Conservation (phyloP, 92 coral and sea anemone genomes). For the Blastomussa wellsi region DNA sequence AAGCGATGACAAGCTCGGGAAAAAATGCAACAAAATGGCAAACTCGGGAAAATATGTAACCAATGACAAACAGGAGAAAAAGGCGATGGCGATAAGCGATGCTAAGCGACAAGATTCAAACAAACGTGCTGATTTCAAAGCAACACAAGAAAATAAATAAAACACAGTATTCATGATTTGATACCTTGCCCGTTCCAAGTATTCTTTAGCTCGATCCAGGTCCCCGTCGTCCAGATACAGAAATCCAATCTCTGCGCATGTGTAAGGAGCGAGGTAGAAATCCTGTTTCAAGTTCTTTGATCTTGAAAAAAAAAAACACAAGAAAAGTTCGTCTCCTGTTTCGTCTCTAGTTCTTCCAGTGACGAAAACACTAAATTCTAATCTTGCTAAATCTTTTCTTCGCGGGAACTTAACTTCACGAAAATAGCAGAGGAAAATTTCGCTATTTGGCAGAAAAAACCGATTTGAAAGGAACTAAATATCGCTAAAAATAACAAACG, state of each 20-base stretch:
- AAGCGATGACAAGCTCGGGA: not conserved
- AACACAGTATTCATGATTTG: not conserved
- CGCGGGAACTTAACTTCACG: too few species aligned
- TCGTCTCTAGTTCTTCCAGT: not conserved
- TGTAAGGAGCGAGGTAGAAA: constrained; percentile 77
- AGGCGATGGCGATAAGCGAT: too few species aligned
- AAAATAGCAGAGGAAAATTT: too few species aligned
- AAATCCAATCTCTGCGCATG: constrained; percentile 95
- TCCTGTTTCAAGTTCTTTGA: constrained; percentile 65
- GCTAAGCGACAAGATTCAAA: too few species aligned
- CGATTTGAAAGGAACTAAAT: too few species aligned
- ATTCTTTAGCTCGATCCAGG: constrained; percentile 69
- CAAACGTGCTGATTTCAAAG: not conserved
- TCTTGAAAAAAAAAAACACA: constrained; percentile 26
- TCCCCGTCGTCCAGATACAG: constrained; percentile 79
- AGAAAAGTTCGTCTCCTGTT: not conserved
- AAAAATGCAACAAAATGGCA: not conserved
- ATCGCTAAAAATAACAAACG: too few species aligned
- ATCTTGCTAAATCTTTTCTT: too few species aligned
- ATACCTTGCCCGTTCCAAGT: constrained; percentile 78
- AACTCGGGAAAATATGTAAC: not conserved
- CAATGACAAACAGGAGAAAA: not conserved
- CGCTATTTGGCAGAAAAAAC: too few species aligned
- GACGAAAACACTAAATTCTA: too few species aligned
- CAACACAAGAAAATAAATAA: too few species aligned